Base-by-base conservation (phyloP, 2,797 vertebrate species). In the Molossus molossus region DNA sequence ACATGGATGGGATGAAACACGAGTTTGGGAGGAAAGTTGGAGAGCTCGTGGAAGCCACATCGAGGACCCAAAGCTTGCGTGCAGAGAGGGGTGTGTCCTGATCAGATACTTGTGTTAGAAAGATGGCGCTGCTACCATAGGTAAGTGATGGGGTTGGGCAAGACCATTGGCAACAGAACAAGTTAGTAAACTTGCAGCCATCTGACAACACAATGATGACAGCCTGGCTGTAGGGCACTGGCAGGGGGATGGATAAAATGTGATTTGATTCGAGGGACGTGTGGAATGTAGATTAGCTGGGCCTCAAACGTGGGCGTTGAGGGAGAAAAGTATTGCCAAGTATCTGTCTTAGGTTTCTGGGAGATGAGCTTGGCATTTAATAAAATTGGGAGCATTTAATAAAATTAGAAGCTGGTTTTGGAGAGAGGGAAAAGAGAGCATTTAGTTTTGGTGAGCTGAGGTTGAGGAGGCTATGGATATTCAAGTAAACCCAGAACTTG, bases 401-500 rank as follows among this genome's bases (percentile, higher is more conserved):
- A 77, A 57, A 77, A 77, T 57, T 23, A 82, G 21, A 23, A 72
- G 2, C 3, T 67, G 18, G 20, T 40, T 84, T 90, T 17, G 8
- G 23, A 45, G 11, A 21, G 6, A 92, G 29, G 45, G 15, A 48
- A 90, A 79, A 70, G 4, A 58, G 23, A 60, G 6, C 13, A 55
- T 65, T 80, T 70, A 48, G 33, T 86, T 94, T 81, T 65, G 50
- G 72, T 65, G 53, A 77, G 50, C 33, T 67, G 60, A 92, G 3
- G 65, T 57, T 72, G 64, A 76, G 53, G 27, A 60, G 57, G 58
- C 29, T 55, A 62, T 23, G 75, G 33, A 67, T 67, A 37, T 53
- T 87, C 76, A 45, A 60, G 48, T 15, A 60, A 77, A 91, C 75
- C 40, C 33, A 29, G 82, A 87, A 55, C 11, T 75, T 37, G 23